Percentiles rank a stretch among this genome's conserved stretches.
Evolutionary conservation across 2,888 invertebrate genomes (phyloP).

Genomic region (Ennomos quercinarius): DNA sequence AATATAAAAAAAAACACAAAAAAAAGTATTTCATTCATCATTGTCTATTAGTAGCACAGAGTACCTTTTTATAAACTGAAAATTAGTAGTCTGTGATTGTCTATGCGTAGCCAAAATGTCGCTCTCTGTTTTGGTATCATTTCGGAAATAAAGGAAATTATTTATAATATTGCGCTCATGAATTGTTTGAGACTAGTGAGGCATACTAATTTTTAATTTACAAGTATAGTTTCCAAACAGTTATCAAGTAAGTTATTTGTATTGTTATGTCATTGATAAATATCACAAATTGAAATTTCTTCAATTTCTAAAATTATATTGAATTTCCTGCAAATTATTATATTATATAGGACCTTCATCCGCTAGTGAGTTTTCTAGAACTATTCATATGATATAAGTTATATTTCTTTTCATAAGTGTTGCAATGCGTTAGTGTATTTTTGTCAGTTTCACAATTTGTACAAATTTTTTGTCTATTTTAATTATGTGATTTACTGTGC

Average conservation of each 20-base stretch:
- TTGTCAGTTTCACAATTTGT: no score
- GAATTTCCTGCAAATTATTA: constrained; percentile 20
- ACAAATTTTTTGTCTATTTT: no score
- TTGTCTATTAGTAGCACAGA: no score
- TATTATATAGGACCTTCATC: no score
- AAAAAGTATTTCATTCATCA: no score
- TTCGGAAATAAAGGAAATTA: constrained; percentile 69
- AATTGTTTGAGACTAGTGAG: constrained; percentile 51
- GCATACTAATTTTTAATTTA: constrained; percentile 35
- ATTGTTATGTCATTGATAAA: constrained; percentile 8
- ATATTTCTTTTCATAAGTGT: no score
- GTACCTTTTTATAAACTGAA: no score
- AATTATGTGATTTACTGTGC: no score
- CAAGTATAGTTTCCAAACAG: constrained; percentile 26
- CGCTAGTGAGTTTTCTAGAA: no score
- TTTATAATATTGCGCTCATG: constrained; percentile 64
- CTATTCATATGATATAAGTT: no score
- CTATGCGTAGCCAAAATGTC: constrained; percentile 77
- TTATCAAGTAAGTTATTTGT: constrained; percentile 41
- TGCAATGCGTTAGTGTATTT: no score
- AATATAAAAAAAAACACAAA: no score
- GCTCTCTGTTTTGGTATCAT: constrained; percentile 81
- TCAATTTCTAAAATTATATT: constrained; percentile 29
- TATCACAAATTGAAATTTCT: constrained; percentile 20
- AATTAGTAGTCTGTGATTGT: constrained; percentile 38